Evolutionary conservation across 2,888 invertebrate species (phyloP).

Genomic region (Pristionchus arcanus): DNA sequence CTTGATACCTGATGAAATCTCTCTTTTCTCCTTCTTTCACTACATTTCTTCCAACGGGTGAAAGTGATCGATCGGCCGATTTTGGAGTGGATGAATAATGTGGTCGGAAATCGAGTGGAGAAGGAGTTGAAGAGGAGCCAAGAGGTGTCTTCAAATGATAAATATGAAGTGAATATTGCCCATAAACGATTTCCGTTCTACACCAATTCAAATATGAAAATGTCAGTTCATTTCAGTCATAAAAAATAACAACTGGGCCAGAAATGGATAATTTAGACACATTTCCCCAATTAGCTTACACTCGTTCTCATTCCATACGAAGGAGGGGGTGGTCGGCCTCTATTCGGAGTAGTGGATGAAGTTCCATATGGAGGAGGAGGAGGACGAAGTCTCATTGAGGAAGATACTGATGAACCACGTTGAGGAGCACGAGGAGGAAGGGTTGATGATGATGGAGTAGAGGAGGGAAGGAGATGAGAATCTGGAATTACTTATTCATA

Average conservation of each 20-base stretch:
- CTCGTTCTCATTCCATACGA: constrained; percentile 16
- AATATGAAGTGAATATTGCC: neutral
- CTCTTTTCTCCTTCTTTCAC: constrained; percentile 68
- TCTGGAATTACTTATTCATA: neutral
- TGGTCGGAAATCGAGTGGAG: constrained; percentile 43
- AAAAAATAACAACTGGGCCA: neutral
- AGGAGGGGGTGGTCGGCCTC: constrained; percentile 49
- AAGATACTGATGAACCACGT: constrained; percentile 63
- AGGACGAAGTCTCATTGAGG: constrained; percentile 58
- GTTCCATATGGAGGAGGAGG: constrained; percentile 52
- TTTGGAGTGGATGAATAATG: constrained; percentile 52
- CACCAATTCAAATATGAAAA: neutral
- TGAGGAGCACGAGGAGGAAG: constrained; percentile 68
- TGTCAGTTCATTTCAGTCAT: neutral
- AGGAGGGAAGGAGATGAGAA: neutral
- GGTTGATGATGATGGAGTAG: neutral
- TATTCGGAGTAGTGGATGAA: neutral
- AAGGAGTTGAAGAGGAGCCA: neutral
- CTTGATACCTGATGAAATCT: constrained; percentile 53
- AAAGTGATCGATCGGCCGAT: constrained; percentile 48
- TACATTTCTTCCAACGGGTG: constrained; percentile 55
- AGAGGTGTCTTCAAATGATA: constrained; percentile 41
- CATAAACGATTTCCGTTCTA: neutral
- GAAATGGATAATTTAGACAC: neutral
- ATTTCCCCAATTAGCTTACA: neutral